Evolutionary conservation across 64 coral and sea anemone species (phyloP).

Genomic region (Stichodactyla mertensii): DNA sequence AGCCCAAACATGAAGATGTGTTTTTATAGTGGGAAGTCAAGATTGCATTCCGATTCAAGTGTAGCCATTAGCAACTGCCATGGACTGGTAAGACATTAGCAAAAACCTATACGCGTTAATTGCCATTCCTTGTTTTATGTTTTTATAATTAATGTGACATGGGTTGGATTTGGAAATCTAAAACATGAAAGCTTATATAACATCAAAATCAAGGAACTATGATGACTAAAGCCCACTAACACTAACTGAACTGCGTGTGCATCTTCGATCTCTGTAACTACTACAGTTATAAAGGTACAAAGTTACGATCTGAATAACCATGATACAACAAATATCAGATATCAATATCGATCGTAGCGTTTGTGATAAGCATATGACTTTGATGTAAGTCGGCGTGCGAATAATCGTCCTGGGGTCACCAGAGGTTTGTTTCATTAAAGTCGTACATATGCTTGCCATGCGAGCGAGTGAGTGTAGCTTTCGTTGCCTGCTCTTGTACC

Average conservation of each 20-base stretch:
- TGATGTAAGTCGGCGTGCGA: neutral
- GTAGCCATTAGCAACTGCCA: slow-evolving; percentile 37
- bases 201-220: too few relatives aligned
- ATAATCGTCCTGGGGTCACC: neutral
- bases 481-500: too few relatives aligned
- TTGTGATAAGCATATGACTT: neutral
- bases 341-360: neutral
- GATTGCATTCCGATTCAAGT: slow-evolving; percentile 18
- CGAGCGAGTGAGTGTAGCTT: too few relatives aligned
- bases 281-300: too few relatives aligned
- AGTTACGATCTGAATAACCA: neutral
- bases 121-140: neutral
- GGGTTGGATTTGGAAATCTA: neutral
- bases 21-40: slow-evolving; percentile 37
- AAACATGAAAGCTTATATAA: too few relatives aligned
- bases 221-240: too few relatives aligned
- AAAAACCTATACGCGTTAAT: neutral
- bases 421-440: slow-evolving; percentile 1
- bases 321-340: neutral
- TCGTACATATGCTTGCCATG: neutral
- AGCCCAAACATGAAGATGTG: slow-evolving; percentile 9
- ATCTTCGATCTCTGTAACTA: too few relatives aligned
- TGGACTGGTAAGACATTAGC: slow-evolving; percentile 37
- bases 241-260: too few relatives aligned
- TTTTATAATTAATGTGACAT: neutral